Percentiles rank a stretch among this genome's conserved stretches.
These are phyloP conservation scores for Apis dorsata DNA, from an alignment of 1,140 invertebrate genomes.

Conservation along the genomic window DNA sequence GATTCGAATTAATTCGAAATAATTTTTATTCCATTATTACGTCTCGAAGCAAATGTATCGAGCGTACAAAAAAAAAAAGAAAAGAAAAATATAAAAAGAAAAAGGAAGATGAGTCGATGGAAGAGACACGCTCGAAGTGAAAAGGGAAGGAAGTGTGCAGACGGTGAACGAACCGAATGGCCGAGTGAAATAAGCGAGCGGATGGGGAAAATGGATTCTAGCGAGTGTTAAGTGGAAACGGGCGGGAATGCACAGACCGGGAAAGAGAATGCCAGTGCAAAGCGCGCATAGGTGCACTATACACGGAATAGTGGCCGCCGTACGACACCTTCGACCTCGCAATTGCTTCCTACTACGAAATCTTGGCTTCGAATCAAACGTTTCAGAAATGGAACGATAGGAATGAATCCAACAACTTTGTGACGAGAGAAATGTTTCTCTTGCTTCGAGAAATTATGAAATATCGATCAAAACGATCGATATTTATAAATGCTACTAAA, in stretches of 20 bases:
- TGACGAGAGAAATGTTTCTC: too few relatives aligned
- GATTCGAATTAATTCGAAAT: too few relatives aligned
- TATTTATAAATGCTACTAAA: too few relatives aligned
- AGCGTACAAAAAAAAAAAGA: not conserved
- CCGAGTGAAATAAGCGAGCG: constrained; percentile 21
- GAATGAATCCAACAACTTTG: too few relatives aligned
- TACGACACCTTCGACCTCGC: not conserved
- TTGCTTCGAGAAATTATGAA: too few relatives aligned
- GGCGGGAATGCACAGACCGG: constrained; percentile 58
- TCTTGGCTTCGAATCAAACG: constrained; percentile 6
- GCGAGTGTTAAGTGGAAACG: constrained; percentile 47
- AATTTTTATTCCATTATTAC: too few relatives aligned
- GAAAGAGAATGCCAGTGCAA: not conserved
- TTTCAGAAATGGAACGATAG: not conserved
- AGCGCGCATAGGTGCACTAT: not conserved
- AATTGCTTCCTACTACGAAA: not conserved
- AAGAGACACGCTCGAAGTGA: not conserved
- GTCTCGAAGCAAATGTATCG: too few relatives aligned
- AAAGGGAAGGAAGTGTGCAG: not conserved
- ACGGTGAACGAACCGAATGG: not conserved
- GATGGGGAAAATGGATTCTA: constrained; percentile 19
- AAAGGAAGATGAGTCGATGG: not conserved
- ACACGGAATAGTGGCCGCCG: not conserved
- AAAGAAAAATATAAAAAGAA: not conserved
- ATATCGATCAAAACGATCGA: too few relatives aligned